phyloP scores from a whole-genome alignment of 92 coral and sea anemone genomes.

The Umimayanthus kanabou region DNA sequence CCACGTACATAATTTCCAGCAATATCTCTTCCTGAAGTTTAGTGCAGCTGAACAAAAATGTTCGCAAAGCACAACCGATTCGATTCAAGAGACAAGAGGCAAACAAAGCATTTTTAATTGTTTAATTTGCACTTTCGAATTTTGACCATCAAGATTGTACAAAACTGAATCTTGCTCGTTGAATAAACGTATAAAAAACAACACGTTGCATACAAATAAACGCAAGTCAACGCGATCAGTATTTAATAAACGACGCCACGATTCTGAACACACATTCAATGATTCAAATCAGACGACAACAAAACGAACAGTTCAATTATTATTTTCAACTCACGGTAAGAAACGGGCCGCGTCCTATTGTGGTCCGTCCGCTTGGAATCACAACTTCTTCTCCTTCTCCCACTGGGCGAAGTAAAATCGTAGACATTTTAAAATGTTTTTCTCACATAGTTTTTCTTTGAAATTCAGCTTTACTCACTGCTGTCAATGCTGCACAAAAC shows the following conservation, averaged over 20 bases:
- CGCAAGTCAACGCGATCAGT: not conserved
- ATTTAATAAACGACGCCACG: not conserved
- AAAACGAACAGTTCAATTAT: not conserved
- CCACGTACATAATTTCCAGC: not conserved
- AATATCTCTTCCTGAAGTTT: not conserved
- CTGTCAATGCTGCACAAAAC: not conserved
- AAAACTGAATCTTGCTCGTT: not conserved
- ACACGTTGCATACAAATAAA: not conserved
- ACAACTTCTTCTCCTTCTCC: slow-evolving; percentile 12
- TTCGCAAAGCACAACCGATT: not conserved
- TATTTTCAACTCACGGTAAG: slow-evolving; percentile 10
- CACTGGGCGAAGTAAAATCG: slow-evolving; percentile 22
- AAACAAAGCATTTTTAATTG: too few relatives aligned
- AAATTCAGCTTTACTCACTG: not conserved
- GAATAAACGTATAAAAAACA: not conserved
- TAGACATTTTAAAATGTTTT: not conserved
- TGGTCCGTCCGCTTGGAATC: slow-evolving; percentile 23
- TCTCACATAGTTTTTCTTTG: not conserved
- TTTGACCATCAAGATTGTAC: not conserved
- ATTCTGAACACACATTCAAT: too few relatives aligned
- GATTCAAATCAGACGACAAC: not conserved
- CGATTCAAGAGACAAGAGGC: not conserved
- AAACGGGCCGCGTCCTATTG: slow-evolving; percentile 39
- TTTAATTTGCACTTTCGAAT: not conserved
- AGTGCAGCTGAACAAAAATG: not conserved